These are phyloP conservation scores for Nothocercus julius DNA, from an alignment of 2,113 vertebrate species.

Conservation along the genomic window DNA sequence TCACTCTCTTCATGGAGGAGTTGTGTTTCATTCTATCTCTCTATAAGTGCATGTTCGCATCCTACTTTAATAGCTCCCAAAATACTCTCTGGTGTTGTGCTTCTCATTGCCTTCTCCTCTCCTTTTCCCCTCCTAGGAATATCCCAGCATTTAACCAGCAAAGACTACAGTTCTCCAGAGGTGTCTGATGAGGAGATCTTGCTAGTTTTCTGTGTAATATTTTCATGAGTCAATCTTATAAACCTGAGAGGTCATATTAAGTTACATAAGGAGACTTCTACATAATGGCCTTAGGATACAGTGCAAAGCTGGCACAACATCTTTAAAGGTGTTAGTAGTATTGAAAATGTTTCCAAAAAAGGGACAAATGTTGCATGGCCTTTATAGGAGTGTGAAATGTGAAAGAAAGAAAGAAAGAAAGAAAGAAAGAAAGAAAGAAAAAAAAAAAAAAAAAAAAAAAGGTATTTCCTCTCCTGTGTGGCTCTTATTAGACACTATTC, in stretches of 20 bases:
- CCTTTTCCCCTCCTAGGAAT: background rate
- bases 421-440: background rate
- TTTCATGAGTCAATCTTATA: background rate
- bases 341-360: background rate
- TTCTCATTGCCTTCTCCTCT: background rate
- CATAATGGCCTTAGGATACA: background rate
- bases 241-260: background rate
- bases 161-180: background rate
- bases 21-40: background rate
- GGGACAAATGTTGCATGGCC: background rate
- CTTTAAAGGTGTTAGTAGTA: background rate
- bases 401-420: background rate
- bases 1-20: background rate
- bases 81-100: background rate
- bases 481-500: background rate
- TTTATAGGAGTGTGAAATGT: background rate
- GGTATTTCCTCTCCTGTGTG: rapidly evolving
- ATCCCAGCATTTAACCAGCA: background rate
- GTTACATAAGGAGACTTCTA: background rate
- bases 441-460: background rate
- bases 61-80: background rate
- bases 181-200: background rate
- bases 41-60: background rate
- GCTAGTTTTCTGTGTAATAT: background rate
- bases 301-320: background rate